Conservation (phyloP, 1,140 invertebrate genomes). For the Druon quercuslanigerum region DNA sequence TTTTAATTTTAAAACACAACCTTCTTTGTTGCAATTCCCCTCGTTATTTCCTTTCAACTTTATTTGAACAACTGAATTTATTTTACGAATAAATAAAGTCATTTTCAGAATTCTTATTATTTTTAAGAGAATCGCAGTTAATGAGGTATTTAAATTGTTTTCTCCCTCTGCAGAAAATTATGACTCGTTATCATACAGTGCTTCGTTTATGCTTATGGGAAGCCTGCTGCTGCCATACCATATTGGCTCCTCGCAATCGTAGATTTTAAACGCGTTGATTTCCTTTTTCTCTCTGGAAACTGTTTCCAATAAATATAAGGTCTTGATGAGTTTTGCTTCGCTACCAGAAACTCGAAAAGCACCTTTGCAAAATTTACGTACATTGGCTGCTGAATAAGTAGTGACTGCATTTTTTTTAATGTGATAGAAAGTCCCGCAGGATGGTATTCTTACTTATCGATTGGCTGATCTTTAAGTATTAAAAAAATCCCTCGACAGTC, state of each 20-base stretch:
- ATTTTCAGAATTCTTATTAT: neutral
- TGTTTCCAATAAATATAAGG: too few relatives aligned
- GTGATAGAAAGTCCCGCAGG: slow-evolving; percentile 55
- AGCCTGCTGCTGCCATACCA: neutral
- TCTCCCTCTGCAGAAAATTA: neutral
- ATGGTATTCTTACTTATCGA: slow-evolving; percentile 46
- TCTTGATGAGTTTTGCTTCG: neutral
- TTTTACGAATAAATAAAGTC: neutral
- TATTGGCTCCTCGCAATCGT: slow-evolving; percentile 4
- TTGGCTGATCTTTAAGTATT: slow-evolving; percentile 65
- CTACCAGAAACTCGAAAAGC: neutral
- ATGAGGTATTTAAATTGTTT: slow-evolving; percentile 10
- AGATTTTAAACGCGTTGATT: neutral
- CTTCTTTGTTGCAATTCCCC: neutral
- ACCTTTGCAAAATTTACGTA: neutral
- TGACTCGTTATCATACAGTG: neutral
- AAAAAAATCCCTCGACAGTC: slow-evolving; percentile 55
- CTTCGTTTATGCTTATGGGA: neutral
- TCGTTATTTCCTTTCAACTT: neutral
- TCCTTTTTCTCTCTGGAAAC: too few relatives aligned
- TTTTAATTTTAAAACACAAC: neutral
- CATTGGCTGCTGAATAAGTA: neutral
- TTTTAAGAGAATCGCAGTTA: neutral
- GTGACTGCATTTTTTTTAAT: slow-evolving; percentile 1
- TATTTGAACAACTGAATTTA: neutral